Evolutionary conservation across 2,113 vertebrate species (phyloP).

Genomic region (Oryzias javanicus): DNA sequence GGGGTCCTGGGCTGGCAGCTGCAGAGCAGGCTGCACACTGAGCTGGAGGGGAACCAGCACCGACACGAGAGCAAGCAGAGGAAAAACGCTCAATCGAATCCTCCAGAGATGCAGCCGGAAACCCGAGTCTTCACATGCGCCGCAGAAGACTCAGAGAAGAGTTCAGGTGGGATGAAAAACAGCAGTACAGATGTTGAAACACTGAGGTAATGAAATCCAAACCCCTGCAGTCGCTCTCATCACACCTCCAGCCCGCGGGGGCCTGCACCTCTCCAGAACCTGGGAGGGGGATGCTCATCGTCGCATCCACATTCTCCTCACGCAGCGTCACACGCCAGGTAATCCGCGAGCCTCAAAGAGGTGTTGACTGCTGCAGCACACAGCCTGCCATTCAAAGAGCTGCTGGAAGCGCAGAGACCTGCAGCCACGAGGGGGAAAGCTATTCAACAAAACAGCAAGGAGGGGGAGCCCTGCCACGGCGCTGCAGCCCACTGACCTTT

Average conservation of each 20-base stretch:
- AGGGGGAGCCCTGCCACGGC: conserved; percentile 23
- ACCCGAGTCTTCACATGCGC: conserved; percentile 5
- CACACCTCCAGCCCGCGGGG: conserved; percentile 33
- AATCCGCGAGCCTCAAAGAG: conserved; percentile 40
- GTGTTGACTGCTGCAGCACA: conserved; percentile 33
- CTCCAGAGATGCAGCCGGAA: conserved; percentile 7
- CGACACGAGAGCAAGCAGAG: conserved; percentile 16
- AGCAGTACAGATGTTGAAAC: neutral
- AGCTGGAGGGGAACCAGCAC: conserved; percentile 30
- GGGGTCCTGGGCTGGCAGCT: conserved; percentile 44
- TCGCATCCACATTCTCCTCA: conserved; percentile 39
- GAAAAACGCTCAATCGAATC: conserved; percentile 23
- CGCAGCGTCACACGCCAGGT: conserved; percentile 43
- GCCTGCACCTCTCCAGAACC: conserved; percentile 7
- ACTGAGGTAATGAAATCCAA: conserved; percentile 19
- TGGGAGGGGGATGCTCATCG: conserved; percentile 15
- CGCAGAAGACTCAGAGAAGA: too few relatives aligned
- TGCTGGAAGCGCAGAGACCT: conserved; percentile 18
- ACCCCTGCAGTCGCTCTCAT: conserved; percentile 18
- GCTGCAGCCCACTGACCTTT: conserved; percentile 39
- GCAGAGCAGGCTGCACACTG: conserved; percentile 44
- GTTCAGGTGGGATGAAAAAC: too few relatives aligned
- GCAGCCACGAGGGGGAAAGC: conserved; percentile 36
- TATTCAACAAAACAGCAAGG: conserved; percentile 48
- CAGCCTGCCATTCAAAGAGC: conserved; percentile 41